These are phyloP conservation scores for Plagiodera versicolora DNA, from an alignment of 2,888 invertebrate genomes.

Conservation along the genomic window DNA sequence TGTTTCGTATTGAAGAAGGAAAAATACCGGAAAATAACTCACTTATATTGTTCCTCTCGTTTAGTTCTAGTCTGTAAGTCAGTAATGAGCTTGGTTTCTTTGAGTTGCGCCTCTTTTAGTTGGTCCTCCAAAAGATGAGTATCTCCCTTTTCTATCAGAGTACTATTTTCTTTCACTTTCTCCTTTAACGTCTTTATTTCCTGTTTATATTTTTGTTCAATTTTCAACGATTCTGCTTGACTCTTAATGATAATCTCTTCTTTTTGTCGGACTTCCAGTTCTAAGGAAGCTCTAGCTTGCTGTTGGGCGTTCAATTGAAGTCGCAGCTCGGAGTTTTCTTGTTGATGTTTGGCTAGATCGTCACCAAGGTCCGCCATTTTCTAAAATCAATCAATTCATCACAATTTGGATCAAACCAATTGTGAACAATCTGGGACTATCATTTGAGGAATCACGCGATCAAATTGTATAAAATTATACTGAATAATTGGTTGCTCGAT, in stretches of 20 bases:
- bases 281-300: conserved; percentile 47
- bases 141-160: conserved; percentile 52
- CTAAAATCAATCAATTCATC: conserved; percentile 32
- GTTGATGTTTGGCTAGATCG: conserved; percentile 39
- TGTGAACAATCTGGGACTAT: no score
- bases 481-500: no score
- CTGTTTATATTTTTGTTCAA: conserved; percentile 41
- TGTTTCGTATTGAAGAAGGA: no score
- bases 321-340: conserved; percentile 44
- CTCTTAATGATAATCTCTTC: conserved; percentile 50
- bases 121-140: conserved; percentile 45
- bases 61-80: conserved; percentile 26
- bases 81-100: conserved; percentile 35
- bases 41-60: conserved; percentile 22
- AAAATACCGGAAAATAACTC: not conserved
- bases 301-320: conserved; percentile 49
- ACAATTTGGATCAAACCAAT: no score
- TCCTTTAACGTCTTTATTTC: conserved; percentile 49
- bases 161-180: conserved; percentile 53
- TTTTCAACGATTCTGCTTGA: conserved; percentile 46
- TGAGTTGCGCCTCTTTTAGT: conserved; percentile 39
- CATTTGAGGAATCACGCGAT: no score
- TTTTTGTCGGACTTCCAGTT: conserved; percentile 48
- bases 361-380: conserved; percentile 43
- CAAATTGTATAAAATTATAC: no score